A percentile compares a stretch with the other conserved stretches of the same genome.
These are phyloP conservation scores for Amblyteles armatorius DNA, from an alignment of 2,888 invertebrate species.

Conservation along the genomic window DNA sequence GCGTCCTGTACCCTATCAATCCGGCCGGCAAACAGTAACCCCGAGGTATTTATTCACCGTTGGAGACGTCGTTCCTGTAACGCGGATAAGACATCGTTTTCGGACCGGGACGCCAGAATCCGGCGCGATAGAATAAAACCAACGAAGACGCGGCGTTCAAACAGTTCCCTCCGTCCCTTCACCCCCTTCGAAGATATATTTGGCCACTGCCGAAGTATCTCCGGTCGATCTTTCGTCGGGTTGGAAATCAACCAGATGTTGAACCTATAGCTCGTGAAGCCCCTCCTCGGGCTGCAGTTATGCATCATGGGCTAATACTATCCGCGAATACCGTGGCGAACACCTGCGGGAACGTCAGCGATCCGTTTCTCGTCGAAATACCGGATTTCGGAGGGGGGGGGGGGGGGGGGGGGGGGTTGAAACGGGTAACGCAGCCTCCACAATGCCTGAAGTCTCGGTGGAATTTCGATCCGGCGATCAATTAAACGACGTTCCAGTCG, in stretches of 20 bases:
- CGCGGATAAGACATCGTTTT: conserved; percentile 4
- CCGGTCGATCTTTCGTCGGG: background rate
- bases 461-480: conserved; percentile 82
- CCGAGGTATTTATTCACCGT: conserved; percentile 41
- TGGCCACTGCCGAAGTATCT: conserved; percentile 32
- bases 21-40: conserved; percentile 12
- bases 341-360: conserved; percentile 20
- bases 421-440: conserved; percentile 17
- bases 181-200: conserved; percentile 1
- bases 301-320: conserved; percentile 3
- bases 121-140: conserved; percentile 8
- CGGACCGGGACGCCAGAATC: background rate
- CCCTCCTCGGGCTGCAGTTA: background rate
- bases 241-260: conserved; percentile 40
- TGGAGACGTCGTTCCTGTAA: conserved; percentile 5
- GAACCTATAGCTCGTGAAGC: background rate
- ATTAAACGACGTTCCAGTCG: conserved; percentile 80
- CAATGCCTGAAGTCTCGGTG: conserved; percentile 74
- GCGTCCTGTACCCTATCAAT: conserved; percentile 61
- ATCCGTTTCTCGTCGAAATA: conserved; percentile 28
- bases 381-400: background rate
- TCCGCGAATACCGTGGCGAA: conserved; percentile 1
- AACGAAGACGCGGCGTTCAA: conserved; percentile 5
- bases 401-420: background rate
- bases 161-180: background rate